phyloP scores from a whole-genome alignment of 2,113 vertebrate genomes.

The Cnemophilus loriae region DNA sequence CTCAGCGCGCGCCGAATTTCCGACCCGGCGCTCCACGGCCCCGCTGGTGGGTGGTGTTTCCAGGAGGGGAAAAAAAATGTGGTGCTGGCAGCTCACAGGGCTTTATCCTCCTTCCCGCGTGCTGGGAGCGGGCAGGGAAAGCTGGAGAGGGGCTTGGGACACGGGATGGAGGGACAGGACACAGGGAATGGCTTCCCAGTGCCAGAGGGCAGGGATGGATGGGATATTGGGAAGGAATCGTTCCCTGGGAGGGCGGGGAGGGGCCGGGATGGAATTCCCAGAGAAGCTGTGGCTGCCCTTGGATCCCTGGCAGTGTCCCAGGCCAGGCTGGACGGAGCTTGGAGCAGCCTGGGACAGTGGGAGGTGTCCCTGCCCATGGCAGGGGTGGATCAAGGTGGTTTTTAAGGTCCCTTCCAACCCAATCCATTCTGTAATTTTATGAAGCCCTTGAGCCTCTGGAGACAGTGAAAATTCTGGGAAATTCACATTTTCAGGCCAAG shows the following conservation, averaged over 20 bases:
- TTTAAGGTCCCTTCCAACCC: not conserved
- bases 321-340: fast-evolving
- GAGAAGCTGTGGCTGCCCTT: not conserved
- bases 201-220: not conserved
- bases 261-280: not conserved
- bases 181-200: not conserved
- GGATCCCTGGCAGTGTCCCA: not conserved
- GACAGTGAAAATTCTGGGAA: not conserved
- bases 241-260: fast-evolving
- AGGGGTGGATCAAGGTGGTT: not conserved
- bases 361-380: not conserved
- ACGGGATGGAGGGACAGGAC: not conserved
- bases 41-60: not conserved
- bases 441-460: not conserved
- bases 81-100: not conserved
- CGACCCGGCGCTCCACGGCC: not conserved
- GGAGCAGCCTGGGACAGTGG: not conserved
- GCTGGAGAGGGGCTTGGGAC: not conserved
- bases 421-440: not conserved
- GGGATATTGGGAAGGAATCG: not conserved
- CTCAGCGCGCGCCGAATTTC: not conserved
- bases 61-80: not conserved
- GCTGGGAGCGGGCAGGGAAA: fast-evolving
- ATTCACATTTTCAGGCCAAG: not conserved
- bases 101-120: fast-evolving